phyloP scores from a whole-genome alignment of 2,797 vertebrate genomes.

The Lacerta agilis region DNA sequence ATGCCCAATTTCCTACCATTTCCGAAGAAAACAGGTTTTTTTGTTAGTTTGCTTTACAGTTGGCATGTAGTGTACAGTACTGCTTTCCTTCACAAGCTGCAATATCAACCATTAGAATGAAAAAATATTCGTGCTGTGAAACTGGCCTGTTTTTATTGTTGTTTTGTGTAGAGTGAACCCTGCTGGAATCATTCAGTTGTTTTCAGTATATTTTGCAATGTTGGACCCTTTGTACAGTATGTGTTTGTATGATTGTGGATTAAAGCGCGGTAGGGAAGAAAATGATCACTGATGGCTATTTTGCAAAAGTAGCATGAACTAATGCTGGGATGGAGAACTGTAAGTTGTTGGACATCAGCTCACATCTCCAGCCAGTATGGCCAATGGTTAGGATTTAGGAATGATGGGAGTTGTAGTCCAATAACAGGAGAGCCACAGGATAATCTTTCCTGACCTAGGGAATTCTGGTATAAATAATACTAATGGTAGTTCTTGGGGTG shows the following conservation, averaged over 20 bases:
- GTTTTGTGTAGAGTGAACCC: constrained; percentile 7
- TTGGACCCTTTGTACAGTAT: constrained; percentile 1
- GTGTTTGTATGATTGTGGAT: background rate
- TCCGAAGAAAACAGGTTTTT: constrained; percentile 37
- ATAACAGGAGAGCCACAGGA: too few species aligned
- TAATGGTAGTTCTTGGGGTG: background rate
- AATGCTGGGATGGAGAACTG: too few species aligned
- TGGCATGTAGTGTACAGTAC: constrained; percentile 27
- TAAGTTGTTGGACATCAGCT: too few species aligned
- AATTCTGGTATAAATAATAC: background rate
- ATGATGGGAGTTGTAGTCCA: too few species aligned
- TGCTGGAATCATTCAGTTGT: constrained; percentile 17
- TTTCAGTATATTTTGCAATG: background rate
- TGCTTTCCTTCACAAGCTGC: constrained; percentile 32
- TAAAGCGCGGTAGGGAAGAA: background rate
- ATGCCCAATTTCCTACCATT: constrained; percentile 5
- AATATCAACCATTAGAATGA: constrained; percentile 39
- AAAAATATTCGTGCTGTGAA: constrained; percentile 29
- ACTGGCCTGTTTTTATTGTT: constrained; percentile 27
- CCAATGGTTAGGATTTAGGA: too few species aligned
- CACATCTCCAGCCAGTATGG: too few species aligned
- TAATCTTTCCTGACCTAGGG: too few species aligned
- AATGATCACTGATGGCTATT: background rate
- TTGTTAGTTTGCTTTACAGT: constrained; percentile 21
- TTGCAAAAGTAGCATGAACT: background rate